Conservation (phyloP, 1,140 invertebrate species). For the Portunus trituberculatus region DNA sequence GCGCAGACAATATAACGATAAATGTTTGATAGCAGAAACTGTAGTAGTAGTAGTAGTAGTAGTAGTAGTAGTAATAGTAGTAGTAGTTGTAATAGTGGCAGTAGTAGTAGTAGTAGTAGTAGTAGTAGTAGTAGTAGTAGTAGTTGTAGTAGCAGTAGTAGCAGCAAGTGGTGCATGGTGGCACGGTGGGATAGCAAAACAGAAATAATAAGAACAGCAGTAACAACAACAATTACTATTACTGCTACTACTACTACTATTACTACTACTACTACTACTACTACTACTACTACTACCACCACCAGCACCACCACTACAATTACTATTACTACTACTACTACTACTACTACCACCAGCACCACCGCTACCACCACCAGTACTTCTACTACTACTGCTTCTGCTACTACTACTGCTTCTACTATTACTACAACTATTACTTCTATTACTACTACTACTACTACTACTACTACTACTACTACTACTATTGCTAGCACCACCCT, state of each 20-base stretch:
- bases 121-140: conserved; percentile 14
- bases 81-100: background rate
- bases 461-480: too few relatives aligned
- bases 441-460: background rate
- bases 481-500: too few relatives aligned
- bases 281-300: too few relatives aligned
- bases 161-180: background rate
- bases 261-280: too few relatives aligned
- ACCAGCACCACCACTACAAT: too few relatives aligned
- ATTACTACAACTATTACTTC: background rate
- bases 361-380: background rate
- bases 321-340: too few relatives aligned
- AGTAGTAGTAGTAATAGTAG: conserved; percentile 14
- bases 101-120: conserved; percentile 22
- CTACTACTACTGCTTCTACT: background rate
- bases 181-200: too few relatives aligned
- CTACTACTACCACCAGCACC: too few relatives aligned
- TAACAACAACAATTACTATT: too few relatives aligned
- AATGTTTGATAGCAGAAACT: background rate
- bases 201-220: background rate
- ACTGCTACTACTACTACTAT: too few relatives aligned
- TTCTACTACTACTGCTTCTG: conserved; percentile 26
- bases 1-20: too few relatives aligned
- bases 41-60: background rate
- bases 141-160: conserved; percentile 10